A percentile compares a stretch with the other conserved stretches of the same genome.
These are phyloP conservation scores for Penaeus japonicus DNA, from an alignment of 1,140 invertebrate species.

Conservation along the genomic window DNA sequence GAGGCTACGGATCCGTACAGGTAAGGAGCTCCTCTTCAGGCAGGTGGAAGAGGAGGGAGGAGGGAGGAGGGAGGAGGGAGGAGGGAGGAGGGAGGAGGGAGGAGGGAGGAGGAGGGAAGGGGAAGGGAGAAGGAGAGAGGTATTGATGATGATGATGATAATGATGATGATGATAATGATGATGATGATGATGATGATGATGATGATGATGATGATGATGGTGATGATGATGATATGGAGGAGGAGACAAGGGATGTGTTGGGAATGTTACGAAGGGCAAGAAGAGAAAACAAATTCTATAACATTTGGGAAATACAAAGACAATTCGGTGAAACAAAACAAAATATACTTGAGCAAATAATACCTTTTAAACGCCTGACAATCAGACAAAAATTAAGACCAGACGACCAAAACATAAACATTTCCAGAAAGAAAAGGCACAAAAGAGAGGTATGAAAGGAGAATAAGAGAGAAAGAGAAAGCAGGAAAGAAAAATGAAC, in stretches of 20 bases:
- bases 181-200: neutral
- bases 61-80: neutral
- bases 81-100: neutral
- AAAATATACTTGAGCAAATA: neutral
- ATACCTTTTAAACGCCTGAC: no score
- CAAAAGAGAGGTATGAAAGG: neutral
- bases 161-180: neutral
- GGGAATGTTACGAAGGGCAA: neutral
- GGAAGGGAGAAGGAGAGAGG: neutral
- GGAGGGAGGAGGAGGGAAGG: neutral
- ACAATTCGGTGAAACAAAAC: neutral
- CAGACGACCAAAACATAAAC: neutral
- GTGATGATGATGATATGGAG: neutral
- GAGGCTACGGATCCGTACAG: no score
- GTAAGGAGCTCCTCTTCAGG: neutral
- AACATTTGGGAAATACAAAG: neutral
- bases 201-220: no score
- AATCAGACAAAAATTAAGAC: no score
- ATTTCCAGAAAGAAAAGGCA: neutral
- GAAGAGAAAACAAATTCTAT: neutral
- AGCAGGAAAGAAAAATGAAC: neutral
- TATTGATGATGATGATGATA: neutral
- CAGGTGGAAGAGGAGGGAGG: neutral
- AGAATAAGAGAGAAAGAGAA: neutral
- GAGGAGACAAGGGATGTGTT: neutral